Base-by-base conservation (phyloP, 2,797 vertebrate genomes). In the Gymnothorax reevesii region DNA sequence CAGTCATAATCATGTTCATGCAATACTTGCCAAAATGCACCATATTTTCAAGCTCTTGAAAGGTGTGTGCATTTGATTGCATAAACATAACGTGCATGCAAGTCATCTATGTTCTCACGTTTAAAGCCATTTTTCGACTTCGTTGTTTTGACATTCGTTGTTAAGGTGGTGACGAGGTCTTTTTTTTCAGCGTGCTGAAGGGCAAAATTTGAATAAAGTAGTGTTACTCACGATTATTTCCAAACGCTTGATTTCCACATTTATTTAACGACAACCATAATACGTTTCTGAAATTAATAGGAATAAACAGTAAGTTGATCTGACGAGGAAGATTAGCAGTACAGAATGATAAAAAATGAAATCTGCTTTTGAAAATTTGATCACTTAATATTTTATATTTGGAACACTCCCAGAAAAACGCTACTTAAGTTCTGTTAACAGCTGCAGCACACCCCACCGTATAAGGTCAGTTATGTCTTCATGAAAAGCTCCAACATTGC, bases 121-220 rank as follows among this genome's bases (percentile, higher is more conserved):
- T 75, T 75, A 13, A 75, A 42, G 71, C 71, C 71, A 75, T 75
- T 75, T 75, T 75, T 33, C 71, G 8, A 49, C 73, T 49, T 77
- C 8, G 0, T 12, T 6, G 17, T 52, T 49, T 77, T 42, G 73
- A 20, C 73, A 49, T 52, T 60, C 7, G 33, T 73, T 42, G 6
- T 27, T 27, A 33, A 25, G 69, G 25, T 27, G 69, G 69, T 42
- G 25, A 73, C n/a, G 33, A 73, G 25, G 73, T 77, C 33, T 49
- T 77, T 49, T 77, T 42, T 77, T 49, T 77, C 12, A 77, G 73
- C 13, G 33, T 42, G 7, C 4, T 49, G 33, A 17, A 77, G 42
- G 52, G 49, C 52, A 55, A 20, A 55, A 42, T 42, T 42, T 42
- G 33, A 42, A 2, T 42, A 52, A 22, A 6, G 25, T 75, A 12